Conservation (phyloP, 2,888 invertebrate genomes). For the Diloba caeruleocephala region DNA sequence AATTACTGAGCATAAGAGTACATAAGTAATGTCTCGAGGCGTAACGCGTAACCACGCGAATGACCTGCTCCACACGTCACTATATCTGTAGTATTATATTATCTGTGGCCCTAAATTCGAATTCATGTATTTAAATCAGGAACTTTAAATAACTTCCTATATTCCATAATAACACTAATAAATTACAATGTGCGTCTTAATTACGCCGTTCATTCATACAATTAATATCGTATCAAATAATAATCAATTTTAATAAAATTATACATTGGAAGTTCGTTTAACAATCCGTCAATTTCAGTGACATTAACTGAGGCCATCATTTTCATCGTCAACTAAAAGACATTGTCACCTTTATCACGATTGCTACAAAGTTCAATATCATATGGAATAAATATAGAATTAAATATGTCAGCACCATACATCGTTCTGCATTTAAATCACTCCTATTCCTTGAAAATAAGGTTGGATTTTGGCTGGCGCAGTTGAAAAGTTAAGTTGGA, state of each 20-base stretch:
- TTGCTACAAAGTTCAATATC: conserved; percentile 41
- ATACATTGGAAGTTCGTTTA: conserved; percentile 35
- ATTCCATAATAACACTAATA: conserved; percentile 29
- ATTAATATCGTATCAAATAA: conserved; percentile 32
- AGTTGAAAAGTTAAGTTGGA: conserved; percentile 33
- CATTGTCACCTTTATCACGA: conserved; percentile 13
- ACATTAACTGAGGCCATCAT: conserved; percentile 44
- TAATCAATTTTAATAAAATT: conserved; percentile 53
- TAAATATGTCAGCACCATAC: conserved; percentile 38
- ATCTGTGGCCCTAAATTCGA: too few relatives aligned
- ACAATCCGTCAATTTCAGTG: conserved; percentile 56
- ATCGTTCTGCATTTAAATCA: conserved; percentile 3
- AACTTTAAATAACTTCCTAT: conserved; percentile 31
- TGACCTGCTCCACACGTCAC: too few relatives aligned
- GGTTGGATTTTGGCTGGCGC: conserved; percentile 42
- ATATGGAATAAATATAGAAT: conserved; percentile 41
- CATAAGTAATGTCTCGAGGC: too few relatives aligned
- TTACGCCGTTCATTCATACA: conserved; percentile 24
- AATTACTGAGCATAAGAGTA: too few relatives aligned
- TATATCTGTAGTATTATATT: too few relatives aligned
- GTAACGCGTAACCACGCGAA: too few relatives aligned
- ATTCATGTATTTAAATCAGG: conserved; percentile 17
- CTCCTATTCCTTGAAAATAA: conserved; percentile 19
- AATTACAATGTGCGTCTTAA: conserved; percentile 28
- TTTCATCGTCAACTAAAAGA: conserved; percentile 19